phyloP scores from a whole-genome alignment of 2,797 vertebrate species.

The Sebastes hubbsi region DNA sequence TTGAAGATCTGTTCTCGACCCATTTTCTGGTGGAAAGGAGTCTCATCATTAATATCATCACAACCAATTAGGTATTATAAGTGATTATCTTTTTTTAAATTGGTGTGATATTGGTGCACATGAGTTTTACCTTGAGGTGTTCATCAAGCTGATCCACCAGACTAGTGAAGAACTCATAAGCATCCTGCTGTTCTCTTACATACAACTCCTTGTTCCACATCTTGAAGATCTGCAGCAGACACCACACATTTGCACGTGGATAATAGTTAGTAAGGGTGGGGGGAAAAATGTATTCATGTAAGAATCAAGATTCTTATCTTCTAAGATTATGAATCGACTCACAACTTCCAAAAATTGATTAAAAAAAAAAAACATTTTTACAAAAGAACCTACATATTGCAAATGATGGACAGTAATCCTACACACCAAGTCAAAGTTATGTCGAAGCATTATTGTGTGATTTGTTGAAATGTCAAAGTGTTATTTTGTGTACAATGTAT shows the following conservation, averaged over 20 bases:
- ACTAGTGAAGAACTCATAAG: constrained; percentile 99
- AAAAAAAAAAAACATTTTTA: too few relatives aligned
- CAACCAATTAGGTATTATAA: constrained; percentile 4
- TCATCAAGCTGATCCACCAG: constrained; percentile 98
- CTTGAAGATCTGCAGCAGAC: constrained; percentile 91
- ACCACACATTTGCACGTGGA: background rate
- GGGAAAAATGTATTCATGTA: too few relatives aligned
- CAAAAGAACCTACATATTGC: too few relatives aligned
- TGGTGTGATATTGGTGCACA: background rate
- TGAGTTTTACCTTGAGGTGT: constrained; percentile 92
- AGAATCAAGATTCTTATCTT: background rate
- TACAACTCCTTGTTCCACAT: constrained; percentile 99
- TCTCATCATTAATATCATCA: background rate
- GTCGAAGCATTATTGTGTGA: background rate
- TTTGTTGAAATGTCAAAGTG: background rate
- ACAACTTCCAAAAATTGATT: background rate
- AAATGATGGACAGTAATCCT: too few relatives aligned
- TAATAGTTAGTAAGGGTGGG: background rate
- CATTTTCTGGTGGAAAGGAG: constrained; percentile 88
- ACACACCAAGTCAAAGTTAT: too few relatives aligned
- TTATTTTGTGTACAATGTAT: background rate
- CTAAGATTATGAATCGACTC: background rate
- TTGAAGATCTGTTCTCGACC: constrained; percentile 98
- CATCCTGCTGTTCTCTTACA: constrained; percentile 97
- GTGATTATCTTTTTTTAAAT: background rate